phyloP scores from a whole-genome alignment of 2,797 vertebrate genomes.

The Enteromius radiatus region DNA sequence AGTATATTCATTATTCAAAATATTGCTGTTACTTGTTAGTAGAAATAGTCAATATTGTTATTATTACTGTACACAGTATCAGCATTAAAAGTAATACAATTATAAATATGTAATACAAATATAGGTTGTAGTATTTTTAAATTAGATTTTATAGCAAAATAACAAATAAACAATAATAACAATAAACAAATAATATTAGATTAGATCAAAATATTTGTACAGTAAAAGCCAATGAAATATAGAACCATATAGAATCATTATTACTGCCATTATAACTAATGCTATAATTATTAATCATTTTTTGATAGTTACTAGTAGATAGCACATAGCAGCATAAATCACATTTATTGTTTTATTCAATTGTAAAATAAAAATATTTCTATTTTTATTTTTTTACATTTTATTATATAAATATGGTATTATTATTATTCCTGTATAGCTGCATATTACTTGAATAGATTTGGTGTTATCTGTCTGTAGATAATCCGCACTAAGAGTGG shows the following conservation, averaged over 20 bases:
- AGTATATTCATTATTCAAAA: background rate
- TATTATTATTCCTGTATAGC: conserved; percentile 16
- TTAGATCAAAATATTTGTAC: background rate
- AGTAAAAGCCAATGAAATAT: background rate
- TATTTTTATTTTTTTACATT: background rate
- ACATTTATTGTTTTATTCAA: background rate
- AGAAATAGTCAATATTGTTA: background rate
- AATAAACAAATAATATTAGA: background rate
- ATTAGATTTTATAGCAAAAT: background rate
- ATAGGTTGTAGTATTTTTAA: background rate
- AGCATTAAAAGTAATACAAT: background rate
- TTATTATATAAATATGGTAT: background rate
- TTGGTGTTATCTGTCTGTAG: conserved; percentile 24
- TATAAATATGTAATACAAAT: background rate
- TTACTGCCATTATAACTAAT: background rate
- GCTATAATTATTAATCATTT: background rate
- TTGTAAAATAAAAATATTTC: background rate
- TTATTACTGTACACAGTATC: background rate
- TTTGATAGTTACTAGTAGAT: background rate
- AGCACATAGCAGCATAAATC: background rate
- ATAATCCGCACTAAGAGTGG: conserved; percentile 40
- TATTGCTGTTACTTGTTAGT: background rate
- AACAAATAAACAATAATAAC: no score
- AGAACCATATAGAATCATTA: background rate
- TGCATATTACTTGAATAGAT: conserved; percentile 22